Conservation (phyloP, 2,113 vertebrate genomes). For the Rana temporaria region DNA sequence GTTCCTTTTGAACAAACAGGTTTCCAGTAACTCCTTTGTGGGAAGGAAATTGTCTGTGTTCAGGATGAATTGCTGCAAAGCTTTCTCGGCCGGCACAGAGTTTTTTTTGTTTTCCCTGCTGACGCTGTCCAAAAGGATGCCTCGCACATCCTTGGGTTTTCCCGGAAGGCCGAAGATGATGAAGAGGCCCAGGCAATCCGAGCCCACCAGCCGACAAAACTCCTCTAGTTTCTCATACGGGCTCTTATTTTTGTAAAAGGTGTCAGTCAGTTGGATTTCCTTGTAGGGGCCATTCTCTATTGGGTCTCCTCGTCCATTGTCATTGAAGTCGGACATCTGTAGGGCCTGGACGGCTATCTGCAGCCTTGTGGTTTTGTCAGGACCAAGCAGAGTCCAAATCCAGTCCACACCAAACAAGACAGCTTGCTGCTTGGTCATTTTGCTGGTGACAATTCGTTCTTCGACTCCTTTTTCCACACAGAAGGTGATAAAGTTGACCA, state of each 20-base stretch:
- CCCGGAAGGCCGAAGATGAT: constrained; percentile 63
- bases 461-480: constrained; percentile 62
- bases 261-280: background rate
- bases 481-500: constrained; percentile 68
- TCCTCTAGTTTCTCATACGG: constrained; percentile 64
- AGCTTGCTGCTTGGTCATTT: constrained; percentile 69
- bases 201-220: constrained; percentile 67
- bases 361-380: constrained; percentile 61
- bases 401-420: constrained; percentile 63
- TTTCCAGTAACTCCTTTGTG: constrained; percentile 62
- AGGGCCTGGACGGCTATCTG: constrained; percentile 64
- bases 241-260: constrained; percentile 49
- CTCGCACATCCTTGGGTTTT: constrained; percentile 65
- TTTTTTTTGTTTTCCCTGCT: constrained; percentile 50
- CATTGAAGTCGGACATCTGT: constrained; percentile 45
- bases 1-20: constrained; percentile 53
- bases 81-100: constrained; percentile 33
- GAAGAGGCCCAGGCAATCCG: constrained; percentile 67
- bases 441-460: constrained; percentile 62
- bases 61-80: constrained; percentile 56
- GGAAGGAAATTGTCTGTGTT: constrained; percentile 62
- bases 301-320: background rate
- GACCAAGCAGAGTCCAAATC: constrained; percentile 67
- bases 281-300: background rate
- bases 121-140: constrained; percentile 65